Percentiles rank a stretch among this genome's conserved stretches.
Conservation (phyloP, 2,113 vertebrate genomes). For the Spilogale gracilis region DNA sequence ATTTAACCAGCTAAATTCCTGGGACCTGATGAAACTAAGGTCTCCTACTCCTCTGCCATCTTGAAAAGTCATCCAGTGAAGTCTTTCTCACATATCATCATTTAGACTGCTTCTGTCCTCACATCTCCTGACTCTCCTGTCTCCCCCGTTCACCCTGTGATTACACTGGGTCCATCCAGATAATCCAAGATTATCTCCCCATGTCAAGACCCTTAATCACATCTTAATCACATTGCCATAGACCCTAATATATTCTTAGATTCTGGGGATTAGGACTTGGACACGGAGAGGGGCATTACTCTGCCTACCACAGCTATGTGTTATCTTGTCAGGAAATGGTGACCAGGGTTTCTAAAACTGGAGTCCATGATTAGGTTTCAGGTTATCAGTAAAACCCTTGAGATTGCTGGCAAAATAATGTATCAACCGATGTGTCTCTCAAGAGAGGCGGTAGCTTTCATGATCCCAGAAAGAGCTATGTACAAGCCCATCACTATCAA, state of each 20-base stretch:
- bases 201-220: slow-evolving; percentile 16
- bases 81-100: background rate
- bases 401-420: background rate
- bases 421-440: background rate
- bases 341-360: background rate
- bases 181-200: background rate
- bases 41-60: background rate
- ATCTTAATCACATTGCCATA: background rate
- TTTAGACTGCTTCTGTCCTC: background rate
- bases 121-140: background rate
- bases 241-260: background rate
- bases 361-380: background rate
- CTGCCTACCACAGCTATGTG: background rate
- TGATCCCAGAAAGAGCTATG: background rate
- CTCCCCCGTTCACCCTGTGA: background rate
- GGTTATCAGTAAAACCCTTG: background rate
- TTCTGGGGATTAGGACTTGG: background rate
- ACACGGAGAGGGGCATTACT: background rate
- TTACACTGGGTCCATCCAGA: background rate
- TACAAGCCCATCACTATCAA: background rate
- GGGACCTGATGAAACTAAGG: background rate
- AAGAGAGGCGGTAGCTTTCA: background rate
- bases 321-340: background rate
- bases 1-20: background rate
- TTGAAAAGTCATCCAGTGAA: background rate